Percentiles rank a stretch among this genome's conserved stretches.
These are phyloP conservation scores for Eilema sororculum DNA, from an alignment of 2,888 invertebrate species.

Conservation along the genomic window DNA sequence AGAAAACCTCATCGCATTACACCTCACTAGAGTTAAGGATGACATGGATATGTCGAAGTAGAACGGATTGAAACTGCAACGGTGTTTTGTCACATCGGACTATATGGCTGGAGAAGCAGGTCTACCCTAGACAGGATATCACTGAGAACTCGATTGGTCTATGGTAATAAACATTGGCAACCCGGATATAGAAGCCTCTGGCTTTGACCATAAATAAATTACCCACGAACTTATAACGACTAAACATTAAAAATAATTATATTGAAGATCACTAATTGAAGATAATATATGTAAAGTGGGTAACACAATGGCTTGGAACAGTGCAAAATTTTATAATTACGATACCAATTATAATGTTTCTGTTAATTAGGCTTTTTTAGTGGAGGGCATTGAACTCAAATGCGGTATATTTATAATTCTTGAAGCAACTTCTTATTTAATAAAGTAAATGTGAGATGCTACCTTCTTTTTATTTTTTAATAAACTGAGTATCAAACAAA, in stretches of 20 bases:
- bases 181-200: not conserved
- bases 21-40: too few species aligned
- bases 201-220: not conserved
- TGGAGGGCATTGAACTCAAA: not conserved
- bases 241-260: not conserved
- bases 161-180: too few species aligned
- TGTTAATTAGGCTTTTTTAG: not conserved
- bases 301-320: conserved; percentile 1
- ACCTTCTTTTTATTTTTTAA: too few species aligned
- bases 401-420: not conserved
- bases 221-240: conserved; percentile 5
- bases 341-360: not conserved
- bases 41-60: too few species aligned
- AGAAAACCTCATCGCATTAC: too few species aligned
- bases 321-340: not conserved
- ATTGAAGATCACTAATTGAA: not conserved
- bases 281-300: not conserved
- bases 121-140: too few species aligned
- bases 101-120: too few species aligned
- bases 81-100: too few species aligned
- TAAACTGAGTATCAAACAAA: too few species aligned
- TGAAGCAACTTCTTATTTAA: not conserved
- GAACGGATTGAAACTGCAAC: too few species aligned
- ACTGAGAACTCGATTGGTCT: too few species aligned
- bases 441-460: too few species aligned